Evolutionary conservation across 2,113 vertebrate genomes (phyloP).

Genomic region (Puma concolor): DNA sequence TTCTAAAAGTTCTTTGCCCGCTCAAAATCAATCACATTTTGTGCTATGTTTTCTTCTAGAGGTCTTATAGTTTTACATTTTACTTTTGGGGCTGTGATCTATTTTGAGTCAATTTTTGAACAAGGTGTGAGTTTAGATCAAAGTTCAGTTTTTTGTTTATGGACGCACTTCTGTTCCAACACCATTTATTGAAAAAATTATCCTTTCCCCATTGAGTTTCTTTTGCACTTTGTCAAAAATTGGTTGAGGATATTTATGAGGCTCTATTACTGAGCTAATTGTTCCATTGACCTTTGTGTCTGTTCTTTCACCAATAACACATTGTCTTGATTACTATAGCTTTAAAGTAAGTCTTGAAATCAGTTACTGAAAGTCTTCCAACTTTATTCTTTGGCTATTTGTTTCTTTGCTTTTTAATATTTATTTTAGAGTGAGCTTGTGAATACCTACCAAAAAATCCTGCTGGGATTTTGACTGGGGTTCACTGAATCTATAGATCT

Average conservation of each 20-base stretch:
- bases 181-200: neutral
- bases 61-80: neutral
- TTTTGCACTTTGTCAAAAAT: neutral
- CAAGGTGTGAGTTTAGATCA: neutral
- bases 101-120: constrained; percentile 13
- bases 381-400: constrained; percentile 37
- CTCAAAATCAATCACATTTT: neutral
- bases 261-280: neutral
- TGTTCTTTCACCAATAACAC: neutral
- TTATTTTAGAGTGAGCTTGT: constrained; percentile 25
- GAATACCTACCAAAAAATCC: neutral
- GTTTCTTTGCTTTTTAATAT: neutral
- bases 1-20: neutral
- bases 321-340: neutral
- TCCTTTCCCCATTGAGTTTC: neutral
- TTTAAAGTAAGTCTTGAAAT: neutral
- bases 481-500: neutral
- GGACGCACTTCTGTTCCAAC: neutral
- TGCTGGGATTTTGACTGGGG: neutral
- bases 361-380: neutral
- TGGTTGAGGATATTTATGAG: neutral
- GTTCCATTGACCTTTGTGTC: neutral
- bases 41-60: neutral
- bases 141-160: neutral
- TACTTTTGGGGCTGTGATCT: neutral